Evolutionary conservation across 2,888 invertebrate species (phyloP), one percentile per base, ranked within the genome.

Genomic region (Trichogramma dendrolimi): DNA sequence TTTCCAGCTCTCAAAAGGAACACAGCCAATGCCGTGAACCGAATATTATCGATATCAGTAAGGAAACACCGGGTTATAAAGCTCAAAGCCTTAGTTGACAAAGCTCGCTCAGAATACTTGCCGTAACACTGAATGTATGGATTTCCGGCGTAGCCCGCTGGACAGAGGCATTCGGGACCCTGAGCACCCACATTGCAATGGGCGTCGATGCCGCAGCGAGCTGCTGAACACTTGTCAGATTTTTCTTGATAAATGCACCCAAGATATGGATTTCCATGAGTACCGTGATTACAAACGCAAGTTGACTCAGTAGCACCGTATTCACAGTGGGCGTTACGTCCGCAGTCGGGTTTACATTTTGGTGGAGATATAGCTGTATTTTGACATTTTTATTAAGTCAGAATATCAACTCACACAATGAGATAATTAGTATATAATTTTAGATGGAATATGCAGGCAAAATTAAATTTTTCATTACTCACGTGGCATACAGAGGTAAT

Each of bases 401-500:
- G 27, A 27, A 27, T 27, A 2, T 27, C 27, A 27, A 27, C 27
- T 27, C 27, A 27, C 27, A 3, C 27, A 27, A 27, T 27, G 27
- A 27, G 27, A 27, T 27, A 27, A 27, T 2, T 2, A 27, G 27
- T 27, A 2, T 51, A 39, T 6, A 51, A 5, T 11, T 51, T 4
- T 49, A 49, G 14, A 7, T 10, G 7, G 14, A 11, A n/a, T 49
- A 4, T n/a, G 39, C 4, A 42, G 42, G 44, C n/a, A 50, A 27
- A 44, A 11, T 58, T 27, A 7, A 53, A 6, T 6, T 27, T 47
- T 56, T 48, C 39, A 2, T 11, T 47, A 87, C 90, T 89, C 85
- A 91, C 91, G 93, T 74, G 94, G 94, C 88, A 94, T 92, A 73
- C 94, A 94, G 55, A 94, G 83, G 40, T 93, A 81, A 75, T 93